Conservation (phyloP, 2,888 invertebrate genomes). For the Ormyrus labotus region DNA sequence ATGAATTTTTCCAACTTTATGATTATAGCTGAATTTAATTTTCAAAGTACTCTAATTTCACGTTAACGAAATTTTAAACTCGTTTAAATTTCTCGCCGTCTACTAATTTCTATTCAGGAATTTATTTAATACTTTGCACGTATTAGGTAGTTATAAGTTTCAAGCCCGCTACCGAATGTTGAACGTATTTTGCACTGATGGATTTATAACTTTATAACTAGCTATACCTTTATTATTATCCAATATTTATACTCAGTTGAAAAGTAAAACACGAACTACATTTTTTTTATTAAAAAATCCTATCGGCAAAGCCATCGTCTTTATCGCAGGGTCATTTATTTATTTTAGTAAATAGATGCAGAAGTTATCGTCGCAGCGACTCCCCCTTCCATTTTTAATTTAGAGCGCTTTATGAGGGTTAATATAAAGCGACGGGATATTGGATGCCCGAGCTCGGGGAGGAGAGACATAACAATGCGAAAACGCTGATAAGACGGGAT, state of each 20-base stretch:
- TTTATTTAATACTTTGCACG: neutral
- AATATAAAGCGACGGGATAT: constrained; percentile 58
- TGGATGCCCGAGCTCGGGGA: constrained; percentile 61
- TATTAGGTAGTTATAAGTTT: neutral
- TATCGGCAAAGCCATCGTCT: too few species aligned
- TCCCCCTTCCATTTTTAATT: constrained; percentile 26
- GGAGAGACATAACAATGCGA: constrained; percentile 62
- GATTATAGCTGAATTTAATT: neutral
- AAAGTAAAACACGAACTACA: too few species aligned
- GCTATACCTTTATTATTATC: too few species aligned
- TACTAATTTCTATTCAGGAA: neutral
- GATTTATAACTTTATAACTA: too few species aligned
- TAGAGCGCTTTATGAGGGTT: constrained; percentile 39
- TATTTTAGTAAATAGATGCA: neutral
- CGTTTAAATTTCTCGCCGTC: neutral
- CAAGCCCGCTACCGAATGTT: neutral
- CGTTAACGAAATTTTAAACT: constrained; percentile 9
- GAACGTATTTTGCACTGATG: too few species aligned
- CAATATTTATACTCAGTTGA: too few species aligned
- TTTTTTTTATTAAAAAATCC: neutral
- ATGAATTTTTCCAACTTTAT: neutral
- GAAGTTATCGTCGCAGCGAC: neutral
- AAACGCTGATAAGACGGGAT: constrained; percentile 59
- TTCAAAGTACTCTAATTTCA: neutral
- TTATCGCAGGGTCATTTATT: too few species aligned